Conservation (phyloP, 2,797 vertebrate species). For the Cynodonichthys magdalenae region DNA sequence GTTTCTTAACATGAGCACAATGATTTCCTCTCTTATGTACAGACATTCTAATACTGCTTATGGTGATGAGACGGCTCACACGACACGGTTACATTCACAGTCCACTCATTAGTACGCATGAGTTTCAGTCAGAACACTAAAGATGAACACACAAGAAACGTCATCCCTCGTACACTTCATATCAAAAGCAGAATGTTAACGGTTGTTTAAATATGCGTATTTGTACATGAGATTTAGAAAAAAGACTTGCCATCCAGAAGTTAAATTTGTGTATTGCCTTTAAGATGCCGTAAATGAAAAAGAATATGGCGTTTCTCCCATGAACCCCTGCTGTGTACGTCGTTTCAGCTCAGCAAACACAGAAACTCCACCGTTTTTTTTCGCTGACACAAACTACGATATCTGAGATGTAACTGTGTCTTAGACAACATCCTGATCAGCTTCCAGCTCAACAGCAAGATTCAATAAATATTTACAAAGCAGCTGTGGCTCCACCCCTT, state of each 20-base stretch:
- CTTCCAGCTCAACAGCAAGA: slow-evolving; percentile 47
- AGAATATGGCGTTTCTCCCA: slow-evolving; percentile 73
- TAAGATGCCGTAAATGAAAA: slow-evolving; percentile 61
- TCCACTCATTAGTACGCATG: slow-evolving; percentile 73
- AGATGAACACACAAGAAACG: slow-evolving; percentile 70
- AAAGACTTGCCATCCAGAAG: slow-evolving; percentile 58
- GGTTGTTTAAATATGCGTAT: slow-evolving; percentile 63
- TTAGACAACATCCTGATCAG: slow-evolving; percentile 48
- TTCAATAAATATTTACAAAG: slow-evolving; percentile 77
- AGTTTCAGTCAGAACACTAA: slow-evolving; percentile 74
- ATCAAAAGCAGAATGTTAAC: slow-evolving; percentile 72
- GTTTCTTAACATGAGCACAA: slow-evolving; percentile 77
- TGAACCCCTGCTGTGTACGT: slow-evolving; percentile 61
- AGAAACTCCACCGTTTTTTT: slow-evolving; percentile 24
- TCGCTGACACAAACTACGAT: slow-evolving; percentile 30
- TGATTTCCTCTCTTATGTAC: slow-evolving; percentile 83
- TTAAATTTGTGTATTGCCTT: slow-evolving; percentile 73
- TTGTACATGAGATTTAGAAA: slow-evolving; percentile 70
- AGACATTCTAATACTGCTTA: slow-evolving; percentile 89
- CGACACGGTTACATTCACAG: slow-evolving; percentile 84
- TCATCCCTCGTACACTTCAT: slow-evolving; percentile 59
- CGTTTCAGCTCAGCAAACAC: slow-evolving; percentile 49
- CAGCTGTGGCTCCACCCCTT: slow-evolving; percentile 42
- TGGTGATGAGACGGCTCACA: slow-evolving; percentile 81
- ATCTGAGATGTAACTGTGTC: slow-evolving; percentile 44